phyloP scores from a whole-genome alignment of 2,888 invertebrate species.

The Psococerastis gibbosa region DNA sequence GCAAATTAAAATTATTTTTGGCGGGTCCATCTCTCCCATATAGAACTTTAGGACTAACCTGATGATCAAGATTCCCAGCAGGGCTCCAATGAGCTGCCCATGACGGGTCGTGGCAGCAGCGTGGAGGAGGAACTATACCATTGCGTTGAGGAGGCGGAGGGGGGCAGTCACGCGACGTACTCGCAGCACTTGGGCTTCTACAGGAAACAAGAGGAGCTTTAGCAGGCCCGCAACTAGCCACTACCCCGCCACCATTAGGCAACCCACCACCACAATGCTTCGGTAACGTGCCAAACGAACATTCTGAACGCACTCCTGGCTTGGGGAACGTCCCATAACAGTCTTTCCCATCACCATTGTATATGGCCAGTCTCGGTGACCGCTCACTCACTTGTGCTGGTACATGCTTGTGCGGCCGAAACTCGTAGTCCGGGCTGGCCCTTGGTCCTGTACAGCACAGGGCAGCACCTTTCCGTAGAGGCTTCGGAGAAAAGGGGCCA shows the following conservation, averaged over 20 bases:
- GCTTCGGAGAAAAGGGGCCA: slow-evolving; percentile 1
- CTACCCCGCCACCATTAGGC: neutral
- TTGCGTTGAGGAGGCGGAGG: slow-evolving; percentile 17
- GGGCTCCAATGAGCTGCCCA: too few species aligned
- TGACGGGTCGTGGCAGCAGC: too few species aligned
- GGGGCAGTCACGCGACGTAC: slow-evolving; percentile 12
- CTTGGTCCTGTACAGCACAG: slow-evolving; percentile 1
- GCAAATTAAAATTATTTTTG: too few species aligned
- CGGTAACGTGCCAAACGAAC: slow-evolving; percentile 1
- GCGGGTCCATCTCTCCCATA: too few species aligned
- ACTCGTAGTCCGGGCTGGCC: slow-evolving; percentile 5
- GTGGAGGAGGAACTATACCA: slow-evolving; percentile 11
- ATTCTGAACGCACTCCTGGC: neutral
- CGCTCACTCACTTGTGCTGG: slow-evolving; percentile 7
- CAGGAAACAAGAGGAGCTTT: neutral
- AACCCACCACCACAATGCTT: slow-evolving; percentile 5
- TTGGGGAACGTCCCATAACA: slow-evolving; percentile 7
- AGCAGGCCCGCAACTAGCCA: neutral
- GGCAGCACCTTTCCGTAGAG: slow-evolving; percentile 1
- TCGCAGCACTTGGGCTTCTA: slow-evolving; percentile 10
- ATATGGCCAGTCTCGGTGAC: neutral
- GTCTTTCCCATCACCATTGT: neutral
- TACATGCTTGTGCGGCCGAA: slow-evolving; percentile 2
- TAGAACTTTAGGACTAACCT: too few species aligned
- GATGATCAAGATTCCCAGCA: too few species aligned